Base-by-base conservation (phyloP, 2,888 invertebrate species). In the Carabus problematicus region DNA sequence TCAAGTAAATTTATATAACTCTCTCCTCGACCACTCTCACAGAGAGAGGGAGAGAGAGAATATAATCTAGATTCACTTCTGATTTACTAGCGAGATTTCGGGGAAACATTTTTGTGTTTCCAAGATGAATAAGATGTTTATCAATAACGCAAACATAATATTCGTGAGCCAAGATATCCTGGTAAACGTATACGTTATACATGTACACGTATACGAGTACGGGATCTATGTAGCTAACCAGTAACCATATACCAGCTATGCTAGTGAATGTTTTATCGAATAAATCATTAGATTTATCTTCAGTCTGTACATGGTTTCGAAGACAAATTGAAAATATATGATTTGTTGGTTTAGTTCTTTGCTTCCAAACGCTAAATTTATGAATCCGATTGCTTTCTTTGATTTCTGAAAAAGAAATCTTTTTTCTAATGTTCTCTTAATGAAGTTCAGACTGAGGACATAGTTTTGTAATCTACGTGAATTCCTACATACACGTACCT, bases 51-150 rank as follows among this genome's bases (percentile, higher is more conserved):
- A 29, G 29, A 29, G 29, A 29, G 29, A 29, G 29, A 29, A 6
- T 29, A 64, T 19, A 63, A 64, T 64, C 64, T 55, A 64, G 64
- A 64, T 64, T 43, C 43, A 29, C 14, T 41, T 12, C 29, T 64
- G 56, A 64, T 55, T 64, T 64, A 64, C n/a, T 19, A 14, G 7
- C 45, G 9, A 55, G 64, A 64, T 64, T 67, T 56, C 67, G 60
- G 67, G 60, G 52, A 56, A 66, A 67, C 52, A 67, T 67, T 67
- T 60, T 67, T 60, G 41, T 60, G 67, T 60, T 67, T 60, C 60
- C 60, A 43, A 67, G 60, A 67, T 67, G 67, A 67, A 60, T 39
- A 60, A 67, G 67, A 67, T 67, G 67, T 67, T 67, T 67, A 67
- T 60, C 67, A 54, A 67, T 67, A 67, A 60, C 64, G 41, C 59